Conservation (phyloP, 2,888 invertebrate genomes). For the Lasius fuliginosus region DNA sequence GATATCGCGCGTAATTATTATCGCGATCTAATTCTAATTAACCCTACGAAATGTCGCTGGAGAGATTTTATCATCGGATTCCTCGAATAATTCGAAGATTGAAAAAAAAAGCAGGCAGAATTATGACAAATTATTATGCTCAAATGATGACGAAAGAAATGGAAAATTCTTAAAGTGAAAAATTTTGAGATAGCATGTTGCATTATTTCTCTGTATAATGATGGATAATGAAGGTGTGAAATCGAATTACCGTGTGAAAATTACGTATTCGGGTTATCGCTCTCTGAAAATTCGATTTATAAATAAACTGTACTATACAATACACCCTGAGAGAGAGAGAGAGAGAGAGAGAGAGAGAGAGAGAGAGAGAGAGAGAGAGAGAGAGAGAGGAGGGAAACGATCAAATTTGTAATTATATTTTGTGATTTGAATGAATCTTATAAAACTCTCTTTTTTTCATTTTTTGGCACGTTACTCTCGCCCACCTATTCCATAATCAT, state of each 20-base stretch:
- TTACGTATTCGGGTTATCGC: background rate
- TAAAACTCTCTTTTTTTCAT: background rate
- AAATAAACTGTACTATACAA: background rate
- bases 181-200: background rate
- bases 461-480: no score
- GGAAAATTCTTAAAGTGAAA: background rate
- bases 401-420: background rate
- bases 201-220: background rate
- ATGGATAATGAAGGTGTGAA: background rate
- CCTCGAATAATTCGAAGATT: no score
- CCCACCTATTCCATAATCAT: no score
- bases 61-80: background rate
- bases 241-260: background rate
- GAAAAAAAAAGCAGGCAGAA: background rate
- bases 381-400: background rate
- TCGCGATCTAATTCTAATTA: background rate
- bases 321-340: background rate
- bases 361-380: background rate
- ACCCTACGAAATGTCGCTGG: background rate
- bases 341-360: background rate
- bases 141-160: background rate
- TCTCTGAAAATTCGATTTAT: slow-evolving; percentile 10
- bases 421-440: background rate
- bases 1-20: background rate
- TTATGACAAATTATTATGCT: no score